phyloP scores from a whole-genome alignment of 37 sponge, comb jelly and placozoan species.

The Mnemiopsis leidyi region DNA sequence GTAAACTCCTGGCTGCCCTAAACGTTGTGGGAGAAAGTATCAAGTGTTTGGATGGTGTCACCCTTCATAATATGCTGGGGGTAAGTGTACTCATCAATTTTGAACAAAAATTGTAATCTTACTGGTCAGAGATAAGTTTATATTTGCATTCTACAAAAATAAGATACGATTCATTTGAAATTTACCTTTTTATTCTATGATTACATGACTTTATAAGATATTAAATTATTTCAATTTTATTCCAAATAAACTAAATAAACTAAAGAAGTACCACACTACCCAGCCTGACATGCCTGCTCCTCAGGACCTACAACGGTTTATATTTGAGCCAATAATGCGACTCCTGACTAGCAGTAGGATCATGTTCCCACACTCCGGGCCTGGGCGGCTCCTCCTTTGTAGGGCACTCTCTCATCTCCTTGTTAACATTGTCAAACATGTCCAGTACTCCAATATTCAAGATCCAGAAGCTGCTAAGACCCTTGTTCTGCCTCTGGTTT shows the following conservation, averaged over 20 bases:
- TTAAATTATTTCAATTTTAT: no score
- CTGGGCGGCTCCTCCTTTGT: slow-evolving; percentile 27
- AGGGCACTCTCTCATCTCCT: slow-evolving; percentile 16
- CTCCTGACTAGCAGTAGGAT: slow-evolving; percentile 38
- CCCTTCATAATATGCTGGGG: slow-evolving; percentile 47
- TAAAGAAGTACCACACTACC: no score
- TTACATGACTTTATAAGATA: no score
- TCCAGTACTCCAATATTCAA: slow-evolving; percentile 26
- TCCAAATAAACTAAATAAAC: no score
- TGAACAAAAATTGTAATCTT: no score
- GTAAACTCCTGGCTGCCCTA: slow-evolving; percentile 42
- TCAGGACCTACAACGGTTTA: slow-evolving; percentile 38
- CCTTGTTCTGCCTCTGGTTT: slow-evolving; percentile 51
- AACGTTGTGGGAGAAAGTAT: slow-evolving; percentile 29
- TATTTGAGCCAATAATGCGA: slow-evolving; percentile 52
- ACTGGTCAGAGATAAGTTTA: no score
- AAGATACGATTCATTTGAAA: no score
- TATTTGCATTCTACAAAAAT: no score
- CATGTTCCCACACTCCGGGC: slow-evolving; percentile 19
- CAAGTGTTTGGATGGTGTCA: slow-evolving; percentile 34
- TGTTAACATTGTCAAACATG: slow-evolving; percentile 46
- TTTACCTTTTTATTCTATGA: no score
- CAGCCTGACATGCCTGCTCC: background rate
- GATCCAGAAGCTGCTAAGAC: slow-evolving; percentile 31
- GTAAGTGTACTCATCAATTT: no score